phyloP scores from a whole-genome alignment of 2,113 vertebrate species.

The Catharus fuscescens region DNA sequence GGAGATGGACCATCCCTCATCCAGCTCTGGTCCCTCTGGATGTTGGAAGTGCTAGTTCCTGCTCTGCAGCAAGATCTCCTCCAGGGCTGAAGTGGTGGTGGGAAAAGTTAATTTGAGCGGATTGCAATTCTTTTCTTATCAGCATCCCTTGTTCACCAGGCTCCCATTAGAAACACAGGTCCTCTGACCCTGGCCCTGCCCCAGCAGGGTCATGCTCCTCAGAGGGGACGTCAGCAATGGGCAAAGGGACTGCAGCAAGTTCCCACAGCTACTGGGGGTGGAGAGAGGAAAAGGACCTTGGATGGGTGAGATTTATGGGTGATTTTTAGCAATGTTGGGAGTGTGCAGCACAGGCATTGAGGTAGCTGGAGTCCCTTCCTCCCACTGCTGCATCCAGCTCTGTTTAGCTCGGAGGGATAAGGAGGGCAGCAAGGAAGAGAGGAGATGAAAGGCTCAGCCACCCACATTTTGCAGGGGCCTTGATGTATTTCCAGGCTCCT shows the following conservation, averaged over 20 bases:
- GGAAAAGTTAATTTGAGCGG: background rate
- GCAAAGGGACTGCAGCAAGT: background rate
- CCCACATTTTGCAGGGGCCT: background rate
- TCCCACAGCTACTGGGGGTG: background rate
- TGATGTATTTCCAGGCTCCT: background rate
- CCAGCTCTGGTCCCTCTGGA: background rate
- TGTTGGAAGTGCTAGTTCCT: background rate
- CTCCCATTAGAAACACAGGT: background rate
- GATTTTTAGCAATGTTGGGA: background rate
- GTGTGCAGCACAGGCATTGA: rapidly evolving
- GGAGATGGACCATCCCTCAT: background rate
- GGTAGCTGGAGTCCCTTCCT: background rate
- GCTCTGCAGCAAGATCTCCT: background rate
- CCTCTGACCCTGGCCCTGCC: background rate
- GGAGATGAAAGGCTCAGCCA: background rate
- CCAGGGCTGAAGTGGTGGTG: background rate
- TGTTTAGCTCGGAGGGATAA: background rate
- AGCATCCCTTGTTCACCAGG: background rate
- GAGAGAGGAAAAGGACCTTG: background rate
- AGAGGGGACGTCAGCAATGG: background rate
- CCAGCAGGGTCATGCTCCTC: background rate
- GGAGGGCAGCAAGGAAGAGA: background rate
- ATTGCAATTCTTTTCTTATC: background rate
- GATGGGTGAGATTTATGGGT: background rate
- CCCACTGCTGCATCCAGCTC: background rate